These are phyloP conservation scores for Diacarnus erythraeanus DNA, from an alignment of 37 sponge, comb jelly and placozoan genomes.

Conservation along the genomic window DNA sequence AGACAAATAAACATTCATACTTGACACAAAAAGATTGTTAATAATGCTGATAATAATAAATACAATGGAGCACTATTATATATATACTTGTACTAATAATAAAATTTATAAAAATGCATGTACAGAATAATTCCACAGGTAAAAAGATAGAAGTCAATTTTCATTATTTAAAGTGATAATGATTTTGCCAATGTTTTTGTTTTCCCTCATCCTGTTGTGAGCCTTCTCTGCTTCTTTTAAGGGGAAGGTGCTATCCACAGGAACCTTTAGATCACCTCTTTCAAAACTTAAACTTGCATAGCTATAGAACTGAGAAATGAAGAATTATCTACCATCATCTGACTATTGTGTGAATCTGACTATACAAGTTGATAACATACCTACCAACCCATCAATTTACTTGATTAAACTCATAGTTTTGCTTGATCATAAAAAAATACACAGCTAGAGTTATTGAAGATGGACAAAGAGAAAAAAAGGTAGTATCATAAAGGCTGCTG, in stretches of 20 bases:
- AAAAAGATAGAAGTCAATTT: neutral
- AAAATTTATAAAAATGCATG: no score
- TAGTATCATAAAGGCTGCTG: no score
- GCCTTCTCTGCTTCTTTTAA: constrained; percentile 53
- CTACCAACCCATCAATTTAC: no score
- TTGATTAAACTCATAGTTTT: no score
- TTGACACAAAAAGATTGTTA: no score
- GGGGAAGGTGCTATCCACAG: constrained; percentile 56
- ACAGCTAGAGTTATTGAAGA: no score
- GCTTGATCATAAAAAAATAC: no score
- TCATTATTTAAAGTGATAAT: neutral
- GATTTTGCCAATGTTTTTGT: constrained; percentile 82
- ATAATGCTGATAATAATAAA: no score
- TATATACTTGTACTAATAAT: no score
- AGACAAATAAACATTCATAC: neutral
- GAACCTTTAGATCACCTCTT: constrained; percentile 36
- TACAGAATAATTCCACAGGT: neutral
- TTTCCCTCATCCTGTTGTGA: constrained; percentile 71
- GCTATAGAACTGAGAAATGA: constrained; percentile 39
- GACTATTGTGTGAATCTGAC: neutral
- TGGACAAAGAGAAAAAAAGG: no score
- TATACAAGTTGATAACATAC: no score
- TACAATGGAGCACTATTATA: no score
- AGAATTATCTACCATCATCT: neutral
- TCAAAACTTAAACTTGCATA: constrained; percentile 51